These are phyloP conservation scores for Congeria kusceri DNA, from an alignment of 2,888 invertebrate genomes.

Conservation along the genomic window DNA sequence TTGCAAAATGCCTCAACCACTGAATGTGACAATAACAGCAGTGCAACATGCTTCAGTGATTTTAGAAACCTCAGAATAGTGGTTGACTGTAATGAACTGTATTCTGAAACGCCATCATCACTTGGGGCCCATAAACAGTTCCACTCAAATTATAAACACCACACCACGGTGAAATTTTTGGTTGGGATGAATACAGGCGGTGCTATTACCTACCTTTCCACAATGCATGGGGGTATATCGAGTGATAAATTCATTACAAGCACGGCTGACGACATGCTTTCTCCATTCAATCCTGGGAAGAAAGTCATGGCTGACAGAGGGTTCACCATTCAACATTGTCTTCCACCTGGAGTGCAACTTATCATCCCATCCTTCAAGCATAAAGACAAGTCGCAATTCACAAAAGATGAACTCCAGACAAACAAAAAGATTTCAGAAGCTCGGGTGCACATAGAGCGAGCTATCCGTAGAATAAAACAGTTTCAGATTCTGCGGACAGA, in stretches of 20 bases:
- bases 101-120: constrained; percentile 38
- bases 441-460: constrained; percentile 37
- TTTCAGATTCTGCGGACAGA: constrained; percentile 22
- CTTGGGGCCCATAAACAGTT: constrained; percentile 39
- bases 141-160: constrained; percentile 47
- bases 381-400: constrained; percentile 33
- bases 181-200: constrained; percentile 56
- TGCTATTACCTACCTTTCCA: constrained; percentile 49
- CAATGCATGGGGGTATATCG: constrained; percentile 46
- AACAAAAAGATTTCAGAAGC: constrained; percentile 36
- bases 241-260: constrained; percentile 48
- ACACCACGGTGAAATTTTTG: constrained; percentile 47
- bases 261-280: constrained; percentile 26
- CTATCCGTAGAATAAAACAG: constrained; percentile 37
- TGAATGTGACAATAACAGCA: background rate
- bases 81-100: constrained; percentile 42
- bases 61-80: constrained; percentile 34
- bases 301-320: constrained; percentile 55
- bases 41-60: constrained; percentile 24
- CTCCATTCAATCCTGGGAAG: constrained; percentile 31
- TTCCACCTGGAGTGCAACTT: constrained; percentile 26
- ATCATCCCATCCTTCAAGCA: constrained; percentile 39
- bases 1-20: constrained; percentile 32
- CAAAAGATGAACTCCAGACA: constrained; percentile 15
- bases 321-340: constrained; percentile 36